phyloP scores from a whole-genome alignment of 2,797 vertebrate genomes.

The Amblyopsis hoosieri region DNA sequence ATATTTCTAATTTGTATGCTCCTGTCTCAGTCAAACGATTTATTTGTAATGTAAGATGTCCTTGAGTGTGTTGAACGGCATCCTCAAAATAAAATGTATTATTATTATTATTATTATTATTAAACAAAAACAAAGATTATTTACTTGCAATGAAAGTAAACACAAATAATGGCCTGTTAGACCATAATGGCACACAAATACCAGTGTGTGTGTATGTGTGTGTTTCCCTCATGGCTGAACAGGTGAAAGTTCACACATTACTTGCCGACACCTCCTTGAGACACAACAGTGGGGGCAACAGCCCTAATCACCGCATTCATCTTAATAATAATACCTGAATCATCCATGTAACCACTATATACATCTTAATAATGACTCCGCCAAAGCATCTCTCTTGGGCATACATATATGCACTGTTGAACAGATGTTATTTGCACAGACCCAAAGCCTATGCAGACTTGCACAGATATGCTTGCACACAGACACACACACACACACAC shows the following conservation, averaged over 20 bases:
- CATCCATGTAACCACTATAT: conserved; percentile 72
- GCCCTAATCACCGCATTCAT: conserved; percentile 75
- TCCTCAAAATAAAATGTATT: too few species aligned
- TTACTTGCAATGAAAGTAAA: conserved; percentile 35
- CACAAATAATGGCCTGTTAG: conserved; percentile 32
- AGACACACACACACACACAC: conserved; percentile 21
- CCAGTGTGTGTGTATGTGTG: conserved; percentile 26
- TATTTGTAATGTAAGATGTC: too few species aligned
- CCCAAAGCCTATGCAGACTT: background rate
- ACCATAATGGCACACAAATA: conserved; percentile 3
- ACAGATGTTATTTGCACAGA: background rate
- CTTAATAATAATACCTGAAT: conserved; percentile 79
- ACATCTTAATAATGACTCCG: conserved; percentile 71
- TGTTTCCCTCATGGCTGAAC: conserved; percentile 46
- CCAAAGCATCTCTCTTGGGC: conserved; percentile 22
- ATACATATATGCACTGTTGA: too few species aligned
- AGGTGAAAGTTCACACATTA: conserved; percentile 55
- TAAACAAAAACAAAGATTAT: conserved; percentile 34
- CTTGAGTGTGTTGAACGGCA: too few species aligned
- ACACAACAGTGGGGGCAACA: conserved; percentile 62
- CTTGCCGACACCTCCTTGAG: conserved; percentile 43
- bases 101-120: too few species aligned
- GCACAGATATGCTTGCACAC: conserved; percentile 6
- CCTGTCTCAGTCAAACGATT: too few species aligned
- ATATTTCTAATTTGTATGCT: too few species aligned